A percentile compares a stretch with the other conserved stretches of the same genome.
These are phyloP conservation scores for Chiroxiphia lanceolata DNA, from an alignment of 2,797 vertebrate genomes.

Conservation along the genomic window DNA sequence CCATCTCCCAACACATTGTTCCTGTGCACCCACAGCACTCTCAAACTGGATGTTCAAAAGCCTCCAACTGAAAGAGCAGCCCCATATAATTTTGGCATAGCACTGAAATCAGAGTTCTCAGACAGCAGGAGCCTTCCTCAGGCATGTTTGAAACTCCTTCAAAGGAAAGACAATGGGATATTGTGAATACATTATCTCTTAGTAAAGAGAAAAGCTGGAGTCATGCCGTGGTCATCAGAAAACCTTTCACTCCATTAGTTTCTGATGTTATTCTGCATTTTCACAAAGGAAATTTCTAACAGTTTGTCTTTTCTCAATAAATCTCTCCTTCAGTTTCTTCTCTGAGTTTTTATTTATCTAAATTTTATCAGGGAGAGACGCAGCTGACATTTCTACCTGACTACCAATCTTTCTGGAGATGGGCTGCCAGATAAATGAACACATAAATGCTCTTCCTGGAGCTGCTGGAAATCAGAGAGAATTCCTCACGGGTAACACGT, in stretches of 20 bases:
- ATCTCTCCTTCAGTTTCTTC: neutral
- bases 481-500: conserved; percentile 22
- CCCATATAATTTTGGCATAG: neutral
- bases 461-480: conserved; percentile 16
- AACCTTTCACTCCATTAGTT: neutral
- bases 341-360: conserved; percentile 28
- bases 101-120: neutral
- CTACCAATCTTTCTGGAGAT: neutral
- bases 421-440: conserved; percentile 1
- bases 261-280: neutral
- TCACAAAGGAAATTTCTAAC: neutral
- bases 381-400: conserved; percentile 4
- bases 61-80: neutral
- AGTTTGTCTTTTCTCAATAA: neutral
- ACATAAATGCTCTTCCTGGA: neutral
- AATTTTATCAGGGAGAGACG: conserved; percentile 24
- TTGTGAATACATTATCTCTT: neutral
- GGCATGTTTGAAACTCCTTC: neutral
- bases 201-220: neutral
- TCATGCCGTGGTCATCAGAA: neutral
- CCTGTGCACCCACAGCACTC: neutral
- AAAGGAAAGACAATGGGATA: neutral
- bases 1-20: neutral
- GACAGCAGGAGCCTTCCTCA: neutral
- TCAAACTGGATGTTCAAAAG: neutral